Conservation (phyloP, 2,113 vertebrate species). For the Zeus faber region DNA sequence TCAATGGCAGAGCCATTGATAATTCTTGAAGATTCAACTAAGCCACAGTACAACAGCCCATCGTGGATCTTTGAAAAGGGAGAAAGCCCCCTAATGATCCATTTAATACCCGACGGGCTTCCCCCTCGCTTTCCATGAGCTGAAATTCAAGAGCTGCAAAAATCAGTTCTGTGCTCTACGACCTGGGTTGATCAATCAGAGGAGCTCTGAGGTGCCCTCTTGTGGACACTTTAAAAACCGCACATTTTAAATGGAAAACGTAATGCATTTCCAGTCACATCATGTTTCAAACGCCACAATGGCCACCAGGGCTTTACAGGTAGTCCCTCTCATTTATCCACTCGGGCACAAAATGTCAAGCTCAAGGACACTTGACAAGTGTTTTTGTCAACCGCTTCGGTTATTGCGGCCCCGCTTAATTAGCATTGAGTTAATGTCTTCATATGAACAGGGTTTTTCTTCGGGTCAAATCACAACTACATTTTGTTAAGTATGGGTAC, state of each 20-base stretch:
- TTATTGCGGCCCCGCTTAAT: no score
- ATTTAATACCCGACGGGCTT: neutral
- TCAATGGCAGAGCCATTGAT: neutral
- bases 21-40: no score
- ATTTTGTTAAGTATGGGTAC: no score
- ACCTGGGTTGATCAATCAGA: neutral
- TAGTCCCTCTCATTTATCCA: no score
- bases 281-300: no score
- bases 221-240: conserved; percentile 12
- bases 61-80: neutral
- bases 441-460: neutral
- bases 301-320: no score
- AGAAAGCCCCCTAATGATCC: neutral
- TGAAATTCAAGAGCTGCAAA: neutral
- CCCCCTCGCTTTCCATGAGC: neutral
- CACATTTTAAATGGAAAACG: neutral
- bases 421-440: neutral
- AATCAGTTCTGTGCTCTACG: neutral
- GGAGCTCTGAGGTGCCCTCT: conserved; percentile 26
- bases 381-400: no score
- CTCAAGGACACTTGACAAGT: no score
- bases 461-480: no score
- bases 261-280: no score
- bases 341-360: no score
- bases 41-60: no score